Evolutionary conservation across 2,113 vertebrate genomes (phyloP), one percentile per base, ranked within the genome.

Genomic region (Apteryx owenii): DNA sequence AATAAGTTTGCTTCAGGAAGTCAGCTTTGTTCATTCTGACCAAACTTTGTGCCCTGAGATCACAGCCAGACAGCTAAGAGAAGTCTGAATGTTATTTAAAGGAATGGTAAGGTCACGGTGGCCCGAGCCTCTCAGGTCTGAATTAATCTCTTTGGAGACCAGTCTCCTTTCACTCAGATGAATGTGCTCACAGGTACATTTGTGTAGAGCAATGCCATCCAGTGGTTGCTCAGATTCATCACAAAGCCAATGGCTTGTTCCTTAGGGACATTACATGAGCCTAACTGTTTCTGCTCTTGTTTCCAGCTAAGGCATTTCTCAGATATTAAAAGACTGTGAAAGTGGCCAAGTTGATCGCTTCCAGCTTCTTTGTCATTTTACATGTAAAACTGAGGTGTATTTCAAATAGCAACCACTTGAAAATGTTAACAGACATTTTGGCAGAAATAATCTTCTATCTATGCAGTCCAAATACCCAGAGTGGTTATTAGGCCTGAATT

Each of bases 191-290:
- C 40, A 44, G 97, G 58, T 56, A 46, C 51, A 44, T 95, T 56
- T 9, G 72, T 92, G 90, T 95, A 77, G 66, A 96, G 70, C 64
- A 44, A 85, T 93, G 90, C 90, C 70, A 88, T 96, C 94, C 94
- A 91, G 69, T 88, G 93, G 88, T 61, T 97, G 92, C 93, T 94
- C 64, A 61, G 72, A 69, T 95, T 92, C 91, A 90, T 91, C 64
- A 89, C 86, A 78, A 64, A 97, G 61, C 92, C 83, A 50, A 2
- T 2, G 73, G 65, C 83, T 97, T 70, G 69, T 94, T 95, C 93
- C 85, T n/a, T n/a, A 75, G 76, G 56, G 91, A 56, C 36, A 5
- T 65, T 23, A 42, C 50, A 22, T 0, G 5, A 61, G 64, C 50
- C 0, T 9, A 40, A 94, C 53, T 26, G 38, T 7, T 94, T 51